Evolutionary conservation across 1,140 invertebrate genomes (phyloP), one percentile per base, ranked within the genome.

Genomic region (Aphelenchoides avenae): DNA sequence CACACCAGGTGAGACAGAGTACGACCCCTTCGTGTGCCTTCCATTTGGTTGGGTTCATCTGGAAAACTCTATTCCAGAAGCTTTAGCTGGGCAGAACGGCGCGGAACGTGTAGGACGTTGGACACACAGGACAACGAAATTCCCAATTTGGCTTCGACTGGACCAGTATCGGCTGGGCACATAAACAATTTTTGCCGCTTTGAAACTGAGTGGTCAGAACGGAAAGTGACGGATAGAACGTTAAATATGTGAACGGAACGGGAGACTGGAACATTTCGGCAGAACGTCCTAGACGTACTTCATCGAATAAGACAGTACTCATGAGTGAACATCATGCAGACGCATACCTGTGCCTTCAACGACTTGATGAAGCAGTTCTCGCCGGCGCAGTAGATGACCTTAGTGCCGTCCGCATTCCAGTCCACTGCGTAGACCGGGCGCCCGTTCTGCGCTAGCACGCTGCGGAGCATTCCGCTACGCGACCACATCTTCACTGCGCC

Each of bases 401-500:
- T 83, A 39, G 85, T 85, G 46, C 85, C 87, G 74, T 90, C 87
- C 3, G 89, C 86, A 43, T 87, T 87, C 92, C 92, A 96, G 50
- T 85, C 83, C 6, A 88, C 84, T 34, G 84, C 84, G 71, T 93
- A 89, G 29, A 94, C 85, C 13, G 84, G 80, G 2, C 86, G 72
- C 75, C 80, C 85, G 47, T 86, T 86, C 74, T 90, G 86, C 22
- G 89, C 85, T 0, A 95, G 80, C 3, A 89, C 89, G 11, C 90
- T 92, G 24, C 93, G 83, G 3, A 97, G 80, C 85, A 98, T 91
- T 42, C 92, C 92, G 77, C 86, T 91, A 27, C 89, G 80, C 3
- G 93, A 96, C 92, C 93, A 99, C 53, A 96, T 86, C 80, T 96
- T 95, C 0, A 97, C 84, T 33, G 85, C 84, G 11, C 93, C 94